Base-by-base conservation (phyloP, 2,888 invertebrate genomes). In the Dicranocentrus wangi region DNA sequence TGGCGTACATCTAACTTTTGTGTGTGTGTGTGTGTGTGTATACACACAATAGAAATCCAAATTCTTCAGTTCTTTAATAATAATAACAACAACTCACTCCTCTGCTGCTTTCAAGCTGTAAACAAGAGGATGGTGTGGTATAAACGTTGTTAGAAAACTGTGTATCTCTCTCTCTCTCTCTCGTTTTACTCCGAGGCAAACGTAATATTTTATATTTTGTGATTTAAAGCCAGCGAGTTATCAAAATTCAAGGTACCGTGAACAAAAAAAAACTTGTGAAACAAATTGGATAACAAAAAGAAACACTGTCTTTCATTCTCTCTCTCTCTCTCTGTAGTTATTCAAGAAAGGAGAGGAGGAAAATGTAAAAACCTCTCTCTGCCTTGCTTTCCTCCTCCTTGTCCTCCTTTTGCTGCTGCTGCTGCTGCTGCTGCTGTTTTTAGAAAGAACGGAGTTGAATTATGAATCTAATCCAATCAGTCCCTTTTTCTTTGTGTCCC, bases 181-280 rank as follows among this genome's bases (percentile, higher is more conserved):
- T 71, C 71, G 39, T 71, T 19, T 71, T 71, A 61, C 61, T 71
- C 21, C 43, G 47, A 71, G 61, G 28, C 43, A 63, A 65, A 47
- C 63, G 63, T 47, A 73, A 47, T 47, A 60, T 63, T 63, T 63
- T 73, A 63, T 43, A 63, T 63, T 63, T 63, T 17, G 61, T 73
- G 63, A 73, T 73, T 73, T 73, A 73, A 65, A 63, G 73, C 73
- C 39, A 63, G 32, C 47, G 72, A 72, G 72, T 73, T 73, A 73
- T 73, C 73, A 73, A 73, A 73, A 73, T 73, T 73, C 73, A 73
- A 73, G 73, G 73, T 73, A 73, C 73, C 73, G 73, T 63, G 73
- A 73, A 71, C 43, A 43, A 60, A 17, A 58, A 21, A 58, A 71
- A 73, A 65, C 63, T 73, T 73, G 61, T 27, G 43, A 73, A 73